Evolutionary conservation across 2,797 vertebrate species (phyloP).

Genomic region (Brachyalestes nurse): DNA sequence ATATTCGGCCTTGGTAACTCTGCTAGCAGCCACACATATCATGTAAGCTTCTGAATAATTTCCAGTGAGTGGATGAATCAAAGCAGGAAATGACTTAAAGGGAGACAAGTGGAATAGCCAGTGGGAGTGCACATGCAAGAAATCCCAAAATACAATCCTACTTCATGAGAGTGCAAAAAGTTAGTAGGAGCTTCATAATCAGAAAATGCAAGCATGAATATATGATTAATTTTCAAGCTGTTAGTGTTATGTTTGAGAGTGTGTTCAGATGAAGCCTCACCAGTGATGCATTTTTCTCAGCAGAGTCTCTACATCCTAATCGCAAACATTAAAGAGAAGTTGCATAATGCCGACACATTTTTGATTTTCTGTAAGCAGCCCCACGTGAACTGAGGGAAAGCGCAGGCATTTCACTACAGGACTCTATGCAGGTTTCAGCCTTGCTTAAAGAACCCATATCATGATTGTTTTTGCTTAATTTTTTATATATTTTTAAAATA

Average conservation of each 20-base stretch:
- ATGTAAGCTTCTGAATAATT: background rate
- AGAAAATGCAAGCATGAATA: constrained; percentile 62
- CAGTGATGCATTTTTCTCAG: constrained; percentile 47
- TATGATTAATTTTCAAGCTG: constrained; percentile 71
- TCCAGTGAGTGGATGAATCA: constrained; percentile 26
- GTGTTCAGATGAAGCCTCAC: constrained; percentile 56
- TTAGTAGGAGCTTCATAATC: constrained; percentile 68
- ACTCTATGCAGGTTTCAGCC: background rate
- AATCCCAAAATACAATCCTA: constrained; percentile 62
- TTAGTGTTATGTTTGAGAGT: constrained; percentile 67
- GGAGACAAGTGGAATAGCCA: constrained; percentile 8
- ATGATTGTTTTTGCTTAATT: too few relatives aligned
- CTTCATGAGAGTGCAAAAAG: constrained; percentile 70
- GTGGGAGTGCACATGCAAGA: constrained; percentile 52
- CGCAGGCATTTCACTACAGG: background rate
- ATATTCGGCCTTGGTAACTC: background rate
- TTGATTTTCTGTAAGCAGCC: constrained; percentile 17
- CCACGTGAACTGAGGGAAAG: background rate
- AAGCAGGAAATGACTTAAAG: constrained; percentile 7
- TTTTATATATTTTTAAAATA: too few relatives aligned
- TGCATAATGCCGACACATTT: constrained; percentile 15
- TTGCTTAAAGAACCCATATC: background rate
- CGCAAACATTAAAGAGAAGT: constrained; percentile 6
- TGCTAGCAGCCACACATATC: background rate
- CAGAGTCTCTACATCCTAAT: constrained; percentile 1